phyloP scores from a whole-genome alignment of 2,113 vertebrate species.

The Dasyprocta punctata region DNA sequence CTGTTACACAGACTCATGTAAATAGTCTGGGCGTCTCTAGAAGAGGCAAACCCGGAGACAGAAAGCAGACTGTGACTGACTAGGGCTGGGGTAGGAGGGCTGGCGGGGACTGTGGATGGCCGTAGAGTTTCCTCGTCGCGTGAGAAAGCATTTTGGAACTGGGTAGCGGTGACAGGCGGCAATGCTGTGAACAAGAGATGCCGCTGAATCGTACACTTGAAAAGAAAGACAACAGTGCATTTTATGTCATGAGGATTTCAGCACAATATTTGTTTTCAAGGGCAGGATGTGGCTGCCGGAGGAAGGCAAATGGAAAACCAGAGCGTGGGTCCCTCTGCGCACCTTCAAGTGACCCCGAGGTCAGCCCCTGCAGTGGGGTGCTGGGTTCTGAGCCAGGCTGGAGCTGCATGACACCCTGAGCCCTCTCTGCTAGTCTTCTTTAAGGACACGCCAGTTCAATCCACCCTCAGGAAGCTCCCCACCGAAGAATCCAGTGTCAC shows the following conservation, averaged over 20 bases:
- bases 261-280: too few species aligned
- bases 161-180: background rate
- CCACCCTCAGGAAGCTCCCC: background rate
- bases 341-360: background rate
- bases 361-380: background rate
- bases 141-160: background rate
- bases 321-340: background rate
- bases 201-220: background rate
- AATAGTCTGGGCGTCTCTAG: background rate
- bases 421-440: background rate
- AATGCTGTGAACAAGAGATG: background rate
- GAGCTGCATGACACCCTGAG: background rate
- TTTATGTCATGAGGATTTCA: too few species aligned
- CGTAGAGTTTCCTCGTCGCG: background rate
- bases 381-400: background rate
- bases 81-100: background rate
- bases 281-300: too few species aligned
- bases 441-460: background rate
- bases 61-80: background rate
- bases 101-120: background rate
- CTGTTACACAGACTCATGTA: background rate
- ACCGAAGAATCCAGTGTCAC: background rate
- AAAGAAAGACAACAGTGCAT: background rate
- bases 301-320: background rate
- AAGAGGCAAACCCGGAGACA: background rate